Percentiles rank a stretch among this genome's conserved stretches.
Evolutionary conservation across 2,888 invertebrate genomes (phyloP).

Genomic region (Neria commutata): DNA sequence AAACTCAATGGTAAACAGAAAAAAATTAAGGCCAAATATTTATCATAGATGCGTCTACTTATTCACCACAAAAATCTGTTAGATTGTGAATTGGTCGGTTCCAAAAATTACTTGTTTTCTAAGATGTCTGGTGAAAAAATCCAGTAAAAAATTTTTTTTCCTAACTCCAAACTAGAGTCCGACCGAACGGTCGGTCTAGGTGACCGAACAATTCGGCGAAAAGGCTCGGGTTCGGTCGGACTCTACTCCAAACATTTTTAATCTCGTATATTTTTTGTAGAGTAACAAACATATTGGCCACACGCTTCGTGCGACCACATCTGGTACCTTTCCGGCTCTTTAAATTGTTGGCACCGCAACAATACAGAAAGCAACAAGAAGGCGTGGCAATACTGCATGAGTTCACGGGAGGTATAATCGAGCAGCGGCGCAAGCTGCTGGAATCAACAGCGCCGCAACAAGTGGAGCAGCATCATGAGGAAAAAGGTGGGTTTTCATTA

Average conservation of each 20-base stretch:
- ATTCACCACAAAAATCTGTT: too few relatives aligned
- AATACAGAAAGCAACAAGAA: constrained; percentile 57
- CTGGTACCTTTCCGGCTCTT: constrained; percentile 40
- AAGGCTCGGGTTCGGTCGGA: too few relatives aligned
- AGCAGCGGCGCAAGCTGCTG: constrained; percentile 49
- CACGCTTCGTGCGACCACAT: constrained; percentile 46
- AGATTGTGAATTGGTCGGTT: too few relatives aligned
- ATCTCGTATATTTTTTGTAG: constrained; percentile 27
- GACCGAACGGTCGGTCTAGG: too few relatives aligned
- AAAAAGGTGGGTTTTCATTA: constrained; percentile 28
- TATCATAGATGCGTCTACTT: too few relatives aligned
- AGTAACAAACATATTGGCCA: constrained; percentile 46
- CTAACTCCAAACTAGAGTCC: neutral
- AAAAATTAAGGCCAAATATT: too few relatives aligned
- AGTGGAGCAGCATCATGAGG: constrained; percentile 20
- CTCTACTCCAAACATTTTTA: too few relatives aligned
- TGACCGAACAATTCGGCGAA: too few relatives aligned
- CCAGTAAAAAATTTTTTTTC: neutral
- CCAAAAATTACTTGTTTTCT: too few relatives aligned
- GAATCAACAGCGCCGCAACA: neutral
- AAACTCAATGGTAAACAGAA: too few relatives aligned
- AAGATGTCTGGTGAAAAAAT: too few relatives aligned
- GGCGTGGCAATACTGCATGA: constrained; percentile 62
- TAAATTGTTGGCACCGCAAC: constrained; percentile 35
- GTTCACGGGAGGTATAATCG: constrained; percentile 65